Conservation (phyloP, 2,797 vertebrate genomes). For the Valencia hispanica region DNA sequence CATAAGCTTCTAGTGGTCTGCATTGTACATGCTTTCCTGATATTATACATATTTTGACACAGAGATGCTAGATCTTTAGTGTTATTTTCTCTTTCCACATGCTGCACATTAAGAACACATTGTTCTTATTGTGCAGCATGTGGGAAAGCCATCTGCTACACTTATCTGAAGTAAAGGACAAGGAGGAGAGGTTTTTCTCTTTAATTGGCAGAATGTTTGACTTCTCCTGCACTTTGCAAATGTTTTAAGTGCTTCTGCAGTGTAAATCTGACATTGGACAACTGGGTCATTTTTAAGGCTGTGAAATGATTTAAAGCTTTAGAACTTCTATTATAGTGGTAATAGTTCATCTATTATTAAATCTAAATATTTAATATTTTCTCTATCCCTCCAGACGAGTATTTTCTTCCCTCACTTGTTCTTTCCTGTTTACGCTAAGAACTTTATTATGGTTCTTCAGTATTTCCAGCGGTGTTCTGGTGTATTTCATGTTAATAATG, state of each 20-base stretch:
- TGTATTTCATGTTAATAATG: slow-evolving; percentile 29
- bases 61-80: slow-evolving; percentile 41
- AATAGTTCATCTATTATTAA: slow-evolving; percentile 1
- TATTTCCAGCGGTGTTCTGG: slow-evolving; percentile 9
- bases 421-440: slow-evolving; percentile 2
- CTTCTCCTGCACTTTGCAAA: slow-evolving; percentile 35
- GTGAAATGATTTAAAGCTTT: slow-evolving; percentile 13
- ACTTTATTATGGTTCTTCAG: background rate
- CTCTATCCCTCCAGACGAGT: background rate
- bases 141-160: slow-evolving; percentile 60
- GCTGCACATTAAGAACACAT: slow-evolving; percentile 36
- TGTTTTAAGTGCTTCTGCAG: slow-evolving; percentile 26
- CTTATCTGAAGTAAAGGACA: slow-evolving; percentile 43
- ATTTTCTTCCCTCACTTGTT: background rate
- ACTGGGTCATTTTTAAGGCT: slow-evolving; percentile 10
- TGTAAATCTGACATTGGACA: slow-evolving; percentile 2
- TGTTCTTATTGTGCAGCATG: slow-evolving; percentile 45
- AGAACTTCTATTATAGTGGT: slow-evolving; percentile 19
- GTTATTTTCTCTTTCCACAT: slow-evolving; percentile 16
- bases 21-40: slow-evolving; percentile 5
- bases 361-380: background rate
- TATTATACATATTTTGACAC: slow-evolving; percentile 22
- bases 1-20: background rate
- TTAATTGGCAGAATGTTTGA: slow-evolving; percentile 38
- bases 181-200: slow-evolving; percentile 27